Percentiles rank a stretch among this genome's conserved stretches.
Evolutionary conservation across 2,888 invertebrate species (phyloP).

Genomic region (Dione vanillae): DNA sequence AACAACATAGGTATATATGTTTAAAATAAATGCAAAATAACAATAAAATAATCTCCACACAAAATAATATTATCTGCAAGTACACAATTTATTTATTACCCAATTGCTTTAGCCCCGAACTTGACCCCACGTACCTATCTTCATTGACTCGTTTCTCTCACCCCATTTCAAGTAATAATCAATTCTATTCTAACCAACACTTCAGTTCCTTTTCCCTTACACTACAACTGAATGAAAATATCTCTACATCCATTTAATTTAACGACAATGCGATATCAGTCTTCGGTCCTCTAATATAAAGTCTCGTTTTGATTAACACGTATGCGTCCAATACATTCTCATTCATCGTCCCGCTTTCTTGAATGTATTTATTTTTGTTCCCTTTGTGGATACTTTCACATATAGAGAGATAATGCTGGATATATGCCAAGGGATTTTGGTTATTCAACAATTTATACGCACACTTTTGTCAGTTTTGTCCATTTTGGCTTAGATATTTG

Average conservation of each 20-base stretch:
- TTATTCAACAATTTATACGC: conserved; percentile 57
- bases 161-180: conserved; percentile 34
- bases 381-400: conserved; percentile 71
- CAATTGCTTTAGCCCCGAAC: conserved; percentile 64
- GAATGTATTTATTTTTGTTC: conserved; percentile 79
- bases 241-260: conserved; percentile 25
- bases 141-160: conserved; percentile 38
- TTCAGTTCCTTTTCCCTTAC: conserved; percentile 35
- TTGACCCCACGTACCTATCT: conserved; percentile 63
- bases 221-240: conserved; percentile 38
- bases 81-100: conserved; percentile 40
- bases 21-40: conserved; percentile 18
- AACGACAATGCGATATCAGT: conserved; percentile 1
- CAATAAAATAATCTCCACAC: conserved; percentile 32
- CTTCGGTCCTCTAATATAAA: conserved; percentile 21
- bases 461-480: conserved; percentile 35
- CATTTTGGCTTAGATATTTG: conserved; percentile 9
- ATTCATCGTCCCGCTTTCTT: conserved; percentile 67
- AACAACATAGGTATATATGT: background rate
- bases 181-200: conserved; percentile 33
- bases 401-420: conserved; percentile 61
- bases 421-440: conserved; percentile 69
- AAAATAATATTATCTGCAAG: conserved; percentile 32
- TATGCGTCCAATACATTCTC: conserved; percentile 62
- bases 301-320: conserved; percentile 27